Evolutionary conservation across 2,888 invertebrate genomes (phyloP).

Genomic region (Drosophila phalerata): DNA sequence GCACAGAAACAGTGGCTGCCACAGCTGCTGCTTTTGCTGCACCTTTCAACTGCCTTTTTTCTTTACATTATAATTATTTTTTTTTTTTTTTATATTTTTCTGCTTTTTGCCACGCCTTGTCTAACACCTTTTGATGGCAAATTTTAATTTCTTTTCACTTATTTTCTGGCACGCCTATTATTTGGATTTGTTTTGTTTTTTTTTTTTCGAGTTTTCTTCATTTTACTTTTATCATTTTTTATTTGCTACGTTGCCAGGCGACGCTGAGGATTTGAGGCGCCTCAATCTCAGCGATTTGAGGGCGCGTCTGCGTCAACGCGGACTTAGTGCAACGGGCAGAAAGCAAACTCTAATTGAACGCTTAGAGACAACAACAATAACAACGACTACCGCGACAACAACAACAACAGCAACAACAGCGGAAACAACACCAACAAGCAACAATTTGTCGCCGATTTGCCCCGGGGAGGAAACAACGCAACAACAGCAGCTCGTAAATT

Average conservation of each 20-base stretch:
- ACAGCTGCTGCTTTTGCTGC: constrained; percentile 19
- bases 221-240: constrained; percentile 19
- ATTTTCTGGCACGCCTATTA: constrained; percentile 59
- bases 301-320: constrained; percentile 70
- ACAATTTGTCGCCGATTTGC: constrained; percentile 60
- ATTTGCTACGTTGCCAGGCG: constrained; percentile 34
- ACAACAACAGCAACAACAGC: constrained; percentile 22
- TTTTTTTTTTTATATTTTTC: too few species aligned
- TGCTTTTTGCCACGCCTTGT: constrained; percentile 22
- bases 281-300: constrained; percentile 71
- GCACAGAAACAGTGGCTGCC: constrained; percentile 2
- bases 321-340: constrained; percentile 68
- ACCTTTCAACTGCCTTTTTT: constrained; percentile 6
- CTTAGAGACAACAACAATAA: constrained; percentile 51
- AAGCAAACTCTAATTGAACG: constrained; percentile 77
- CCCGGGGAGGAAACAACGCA: constrained; percentile 21
- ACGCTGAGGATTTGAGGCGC: constrained; percentile 46
- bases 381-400: constrained; percentile 1
- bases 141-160: constrained; percentile 51
- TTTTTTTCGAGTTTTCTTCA: constrained; percentile 32
- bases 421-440: constrained; percentile 25
- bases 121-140: constrained; percentile 51
- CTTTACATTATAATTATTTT: constrained; percentile 14
- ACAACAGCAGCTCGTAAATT: constrained; percentile 52
- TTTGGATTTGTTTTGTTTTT: constrained; percentile 22